Evolutionary conservation across 2,888 invertebrate genomes (phyloP), one percentile per base, ranked within the genome.

Genomic region (Caenorhabditis sinica): DNA sequence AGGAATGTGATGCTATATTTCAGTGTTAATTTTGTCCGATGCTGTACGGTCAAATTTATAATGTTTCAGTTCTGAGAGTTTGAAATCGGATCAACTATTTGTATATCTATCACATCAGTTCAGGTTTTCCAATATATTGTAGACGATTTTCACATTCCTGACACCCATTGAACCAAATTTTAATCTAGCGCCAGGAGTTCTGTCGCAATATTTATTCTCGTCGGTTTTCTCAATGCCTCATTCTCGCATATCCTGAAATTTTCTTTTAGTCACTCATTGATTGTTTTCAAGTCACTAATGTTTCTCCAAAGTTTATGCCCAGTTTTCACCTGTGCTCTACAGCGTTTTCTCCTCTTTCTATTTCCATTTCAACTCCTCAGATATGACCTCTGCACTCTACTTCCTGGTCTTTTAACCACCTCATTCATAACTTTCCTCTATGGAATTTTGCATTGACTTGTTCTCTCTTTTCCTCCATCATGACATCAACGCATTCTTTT

Each of bases 401-500:
- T 60, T 72, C 58, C 71, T 28, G 45, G 58, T 72, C 45, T 40
- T 11, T 43, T 71, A 58, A 45, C 43, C 45, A 30, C 71, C 33
- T 33, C 56, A 72, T 45, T 60, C 69, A 45, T 60, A 33, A 30
- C 30, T 45, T 60, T 45, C 9, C 11, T 58, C 28, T 23, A 17
- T 30, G 20, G 33, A 60, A 33, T 45, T 60, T 36, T 58, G 23
- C 43, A 58, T 43, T 51, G 49, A 61, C 73, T 72, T 30, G 43
- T 71, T 33, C 33, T 60, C 33, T 49, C 8, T 56, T 28, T 8
- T n/a, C 60, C 36, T 43, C 28, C 61, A 51, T 61, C 61, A 36
- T 63, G 61, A 51, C 74, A 74, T 74, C 74, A 74, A 40, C 60
- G 13, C 63, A 74, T 74, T 53, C 60, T 51, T 65, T 65, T 74